Evolutionary conservation across 2,113 vertebrate species (phyloP), one percentile per base, ranked within the genome.

Genomic region (Grallaria varia): DNA sequence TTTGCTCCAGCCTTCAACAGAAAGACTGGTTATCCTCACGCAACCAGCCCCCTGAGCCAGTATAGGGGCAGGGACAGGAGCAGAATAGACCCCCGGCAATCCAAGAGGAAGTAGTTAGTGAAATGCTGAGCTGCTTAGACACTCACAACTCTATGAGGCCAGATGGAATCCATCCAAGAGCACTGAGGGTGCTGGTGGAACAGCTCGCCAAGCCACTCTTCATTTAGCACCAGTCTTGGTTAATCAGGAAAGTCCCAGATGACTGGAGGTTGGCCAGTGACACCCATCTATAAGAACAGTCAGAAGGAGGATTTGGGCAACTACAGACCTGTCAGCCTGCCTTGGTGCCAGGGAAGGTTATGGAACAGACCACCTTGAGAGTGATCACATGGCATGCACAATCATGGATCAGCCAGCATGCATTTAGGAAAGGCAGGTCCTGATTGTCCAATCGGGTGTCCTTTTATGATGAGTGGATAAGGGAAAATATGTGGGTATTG

Each of bases 351-450:
- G 58, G 40, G 14, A 42, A 64, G 25, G 40, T 49, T 47, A 64
- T 23, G 21, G 50, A 35, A 73, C 11, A 56, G 4, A 42, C 7
- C 5, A 1, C 17, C 45, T 25, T 2, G 45, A 68, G 11, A 22
- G 30, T 2, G 3, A 40, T 47, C 24, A 53, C 24, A 62, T 0
- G 3, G 39, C 24, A 30, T 5, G 9, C 0, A 27, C 16, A 35
- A 18, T 21, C 1, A 2, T 3, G 19, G 6, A 0, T n/a, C 39
- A 45, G 39, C 13, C 39, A 75, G 45, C 2, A n/a, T 1, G 20
- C 6, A 30, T 45, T 75, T 0, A 60, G 19, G 33, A 67, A 67
- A 60, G n/a, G 20, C 28, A 68, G n/a, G n/a, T 53, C 23, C 24
- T 45, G 23, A 45, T 52, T 60, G 12, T 59, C 60, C 23, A 39